Base-by-base conservation (phyloP, 2,113 vertebrate genomes). In the Gnathonemus echidnorhynchus region DNA sequence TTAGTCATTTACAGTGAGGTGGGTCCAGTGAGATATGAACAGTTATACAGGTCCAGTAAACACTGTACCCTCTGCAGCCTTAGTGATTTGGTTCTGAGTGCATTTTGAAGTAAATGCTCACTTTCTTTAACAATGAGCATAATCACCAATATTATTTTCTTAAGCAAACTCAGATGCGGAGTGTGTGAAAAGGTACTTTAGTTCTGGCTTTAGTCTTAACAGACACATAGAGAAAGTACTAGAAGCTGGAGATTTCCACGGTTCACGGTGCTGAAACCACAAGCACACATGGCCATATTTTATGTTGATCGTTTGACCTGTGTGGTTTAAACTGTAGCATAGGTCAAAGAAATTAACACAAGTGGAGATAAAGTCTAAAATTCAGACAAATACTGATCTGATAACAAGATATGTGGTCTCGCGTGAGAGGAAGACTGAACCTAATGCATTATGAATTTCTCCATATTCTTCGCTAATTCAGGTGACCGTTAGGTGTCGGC, bases 121-220 rank as follows among this genome's bases (percentile, higher is more conserved):
- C 27, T 31, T 27, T 31, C 74, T 39, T 80, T 42, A 80, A 42
- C 35, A 42, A 80, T 80, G 74, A 93, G 93, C 93, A 94, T 94
- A 94, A 94, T 95, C 93, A 94, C 94, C 93, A 93, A 92, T 92
- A 84, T 93, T 94, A 93, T 93, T 93, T 94, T 95, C 94, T 93
- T 92, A 85, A 88, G 94, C 42, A 91, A 94, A 70, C 31, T 70
- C 62, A 70, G 62, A 90, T 92, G 95, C 93, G 93, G 94, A 95
- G 95, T 93, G 93, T 93, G 91, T 93, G 95, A 95, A 93, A 92
- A 94, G 93, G 92, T 93, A 92, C 95, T 93, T 93, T 92, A 94
- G 93, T 80, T 17, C 74, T 42, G 74, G 5, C 15, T 77, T 19
- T 48, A 50, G 8, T 45, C 39, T 70, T 90, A 87, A 70, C 49